Evolutionary conservation across 2,888 invertebrate species (phyloP).

Genomic region (Anoncus sp.): DNA sequence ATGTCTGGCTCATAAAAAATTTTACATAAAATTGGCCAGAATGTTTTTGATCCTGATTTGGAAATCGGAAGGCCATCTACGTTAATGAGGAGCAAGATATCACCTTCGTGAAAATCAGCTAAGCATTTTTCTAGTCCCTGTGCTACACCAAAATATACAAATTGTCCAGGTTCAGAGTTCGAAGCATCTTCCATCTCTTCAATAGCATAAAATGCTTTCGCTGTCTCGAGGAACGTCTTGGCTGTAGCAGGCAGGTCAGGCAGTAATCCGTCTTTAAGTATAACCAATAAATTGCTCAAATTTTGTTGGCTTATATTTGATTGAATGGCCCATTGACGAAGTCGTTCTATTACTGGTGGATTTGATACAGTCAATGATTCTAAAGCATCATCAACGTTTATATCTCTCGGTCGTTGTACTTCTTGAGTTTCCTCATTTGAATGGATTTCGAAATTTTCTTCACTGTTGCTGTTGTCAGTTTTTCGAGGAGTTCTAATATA

Average conservation of each 20-base stretch:
- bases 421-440: not conserved
- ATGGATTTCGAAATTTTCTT: not conserved
- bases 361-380: not conserved
- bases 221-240: not conserved
- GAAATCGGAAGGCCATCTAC: slow-evolving; percentile 59
- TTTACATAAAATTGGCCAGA: slow-evolving; percentile 64
- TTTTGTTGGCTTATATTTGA: not conserved
- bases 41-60: slow-evolving; percentile 47
- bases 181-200: not conserved
- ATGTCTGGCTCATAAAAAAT: slow-evolving; percentile 47
- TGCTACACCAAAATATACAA: slow-evolving; percentile 53
- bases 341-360: not conserved
- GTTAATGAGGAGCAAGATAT: slow-evolving; percentile 52
- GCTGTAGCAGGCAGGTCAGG: not conserved
- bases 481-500: too few relatives aligned
- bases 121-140: slow-evolving; percentile 44
- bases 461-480: not conserved
- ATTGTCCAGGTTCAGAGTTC: slow-evolving; percentile 24
- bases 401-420: not conserved
- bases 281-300: not conserved
- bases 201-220: not conserved
- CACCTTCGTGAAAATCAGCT: slow-evolving; percentile 26
- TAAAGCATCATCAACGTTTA: not conserved
- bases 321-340: slow-evolving; percentile 3
- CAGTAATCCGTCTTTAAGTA: not conserved